Evolutionary conservation across 2,888 invertebrate species (phyloP).

Genomic region (Mechanitis messenoides): DNA sequence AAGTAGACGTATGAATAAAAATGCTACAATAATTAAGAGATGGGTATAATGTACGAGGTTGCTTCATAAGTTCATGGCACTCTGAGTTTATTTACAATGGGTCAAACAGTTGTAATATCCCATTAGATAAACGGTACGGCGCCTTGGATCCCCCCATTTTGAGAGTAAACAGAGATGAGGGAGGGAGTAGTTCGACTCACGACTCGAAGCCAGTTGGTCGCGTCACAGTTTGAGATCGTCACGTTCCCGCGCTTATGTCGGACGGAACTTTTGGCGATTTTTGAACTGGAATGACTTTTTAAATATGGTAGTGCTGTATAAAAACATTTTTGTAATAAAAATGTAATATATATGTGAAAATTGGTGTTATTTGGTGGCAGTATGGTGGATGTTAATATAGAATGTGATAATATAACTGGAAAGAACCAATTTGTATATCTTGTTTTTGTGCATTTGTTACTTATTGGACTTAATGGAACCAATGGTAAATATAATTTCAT

Average conservation of each 20-base stretch:
- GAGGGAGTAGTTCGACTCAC: slow-evolving; percentile 70
- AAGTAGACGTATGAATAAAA: slow-evolving; percentile 23
- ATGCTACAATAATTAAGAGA: slow-evolving; percentile 32
- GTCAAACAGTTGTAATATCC: slow-evolving; percentile 54
- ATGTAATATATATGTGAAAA: slow-evolving; percentile 67
- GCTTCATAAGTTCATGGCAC: slow-evolving; percentile 33
- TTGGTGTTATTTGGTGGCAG: slow-evolving; percentile 67
- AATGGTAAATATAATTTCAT: slow-evolving; percentile 59
- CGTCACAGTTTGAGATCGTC: slow-evolving; percentile 40
- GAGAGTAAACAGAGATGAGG: slow-evolving; percentile 69
- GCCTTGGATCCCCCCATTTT: slow-evolving; percentile 65
- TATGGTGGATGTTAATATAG: slow-evolving; percentile 74
- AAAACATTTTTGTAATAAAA: slow-evolving; percentile 43
- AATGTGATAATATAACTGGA: slow-evolving; percentile 72
- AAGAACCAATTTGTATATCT: slow-evolving; percentile 73
- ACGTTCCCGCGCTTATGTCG: slow-evolving; percentile 33
- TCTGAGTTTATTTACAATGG: slow-evolving; percentile 47
- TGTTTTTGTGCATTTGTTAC: slow-evolving; percentile 71
- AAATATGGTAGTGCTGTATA: slow-evolving; percentile 18
- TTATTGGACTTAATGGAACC: slow-evolving; percentile 73
- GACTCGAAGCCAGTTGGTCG: slow-evolving; percentile 58
- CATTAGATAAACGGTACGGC: slow-evolving; percentile 47
- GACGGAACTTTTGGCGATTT: slow-evolving; percentile 54
- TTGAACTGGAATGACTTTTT: slow-evolving; percentile 37
- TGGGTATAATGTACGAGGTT: slow-evolving; percentile 25